Evolutionary conservation across 1,140 invertebrate genomes (phyloP).

Genomic region (Streblospio benedicti): DNA sequence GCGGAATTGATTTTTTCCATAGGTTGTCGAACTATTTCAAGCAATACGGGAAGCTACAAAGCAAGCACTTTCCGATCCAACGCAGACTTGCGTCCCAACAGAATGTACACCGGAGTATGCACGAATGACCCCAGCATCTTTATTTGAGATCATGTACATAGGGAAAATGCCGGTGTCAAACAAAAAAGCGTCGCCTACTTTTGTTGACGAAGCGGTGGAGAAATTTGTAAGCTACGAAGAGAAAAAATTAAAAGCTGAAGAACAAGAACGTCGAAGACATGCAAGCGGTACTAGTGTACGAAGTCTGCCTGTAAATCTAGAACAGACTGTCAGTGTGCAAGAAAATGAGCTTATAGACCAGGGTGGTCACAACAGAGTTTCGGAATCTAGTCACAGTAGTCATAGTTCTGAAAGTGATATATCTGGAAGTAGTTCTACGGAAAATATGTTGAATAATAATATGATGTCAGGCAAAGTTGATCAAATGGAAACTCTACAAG

Average conservation of each 20-base stretch:
- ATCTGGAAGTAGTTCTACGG: too few species aligned
- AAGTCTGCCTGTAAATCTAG: conserved; percentile 35
- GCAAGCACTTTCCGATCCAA: conserved; percentile 12
- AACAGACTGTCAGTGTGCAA: conserved; percentile 27
- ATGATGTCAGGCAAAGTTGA: too few species aligned
- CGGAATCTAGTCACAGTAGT: too few species aligned
- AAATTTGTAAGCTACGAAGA: conserved; percentile 72
- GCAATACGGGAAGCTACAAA: conserved; percentile 40
- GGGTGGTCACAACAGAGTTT: too few species aligned
- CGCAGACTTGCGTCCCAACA: neutral
- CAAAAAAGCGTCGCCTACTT: conserved; percentile 72
- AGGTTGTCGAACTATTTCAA: conserved; percentile 45
- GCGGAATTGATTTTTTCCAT: too few species aligned
- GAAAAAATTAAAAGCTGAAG: conserved; percentile 19
- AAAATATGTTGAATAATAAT: too few species aligned
- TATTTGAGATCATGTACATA: conserved; percentile 69
- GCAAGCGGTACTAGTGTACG: conserved; percentile 38
- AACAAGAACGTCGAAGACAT: conserved; percentile 27
- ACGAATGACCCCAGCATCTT: conserved; percentile 8
- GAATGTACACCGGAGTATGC: neutral
- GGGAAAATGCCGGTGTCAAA: conserved; percentile 77
- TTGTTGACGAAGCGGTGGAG: conserved; percentile 80
- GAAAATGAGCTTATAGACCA: conserved; percentile 31
- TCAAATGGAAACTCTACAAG: too few species aligned
- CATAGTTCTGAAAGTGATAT: too few species aligned